Evolutionary conservation across 2,888 invertebrate species (phyloP).

Genomic region (Papilio protenor): DNA sequence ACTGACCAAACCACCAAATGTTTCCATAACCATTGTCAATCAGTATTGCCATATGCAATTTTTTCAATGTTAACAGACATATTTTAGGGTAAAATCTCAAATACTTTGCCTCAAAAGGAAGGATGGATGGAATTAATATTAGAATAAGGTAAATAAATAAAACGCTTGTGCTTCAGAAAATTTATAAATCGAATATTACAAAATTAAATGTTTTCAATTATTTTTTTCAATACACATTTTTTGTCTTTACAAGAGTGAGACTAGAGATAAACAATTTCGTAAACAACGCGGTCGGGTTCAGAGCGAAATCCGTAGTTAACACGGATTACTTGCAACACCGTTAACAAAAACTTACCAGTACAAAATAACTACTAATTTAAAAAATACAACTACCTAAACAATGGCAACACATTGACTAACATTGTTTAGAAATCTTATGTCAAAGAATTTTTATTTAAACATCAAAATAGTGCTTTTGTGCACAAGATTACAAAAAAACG

Average conservation of each 20-base stretch:
- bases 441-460: conserved; percentile 4
- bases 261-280: conserved; percentile 81
- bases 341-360: conserved; percentile 44
- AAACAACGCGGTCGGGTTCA: conserved; percentile 68
- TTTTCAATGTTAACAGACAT: no score
- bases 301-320: conserved; percentile 61
- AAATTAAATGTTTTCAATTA: conserved; percentile 76
- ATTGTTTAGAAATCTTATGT: conserved; percentile 68
- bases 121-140: not conserved
- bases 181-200: conserved; percentile 81
- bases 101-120: no score
- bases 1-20: no score
- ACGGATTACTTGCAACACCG: conserved; percentile 57
- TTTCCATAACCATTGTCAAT: no score
- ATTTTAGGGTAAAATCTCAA: no score
- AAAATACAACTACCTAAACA: conserved; percentile 66
- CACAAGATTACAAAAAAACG: conserved; percentile 1
- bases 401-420: conserved; percentile 80
- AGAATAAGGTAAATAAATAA: conserved; percentile 55
- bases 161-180: conserved; percentile 73
- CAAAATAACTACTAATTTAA: conserved; percentile 40
- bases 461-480: conserved; percentile 13
- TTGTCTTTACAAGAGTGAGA: conserved; percentile 83
- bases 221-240: conserved; percentile 68
- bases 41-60: no score